phyloP scores from a whole-genome alignment of 2,113 vertebrate genomes.

The Zingel zingel region DNA sequence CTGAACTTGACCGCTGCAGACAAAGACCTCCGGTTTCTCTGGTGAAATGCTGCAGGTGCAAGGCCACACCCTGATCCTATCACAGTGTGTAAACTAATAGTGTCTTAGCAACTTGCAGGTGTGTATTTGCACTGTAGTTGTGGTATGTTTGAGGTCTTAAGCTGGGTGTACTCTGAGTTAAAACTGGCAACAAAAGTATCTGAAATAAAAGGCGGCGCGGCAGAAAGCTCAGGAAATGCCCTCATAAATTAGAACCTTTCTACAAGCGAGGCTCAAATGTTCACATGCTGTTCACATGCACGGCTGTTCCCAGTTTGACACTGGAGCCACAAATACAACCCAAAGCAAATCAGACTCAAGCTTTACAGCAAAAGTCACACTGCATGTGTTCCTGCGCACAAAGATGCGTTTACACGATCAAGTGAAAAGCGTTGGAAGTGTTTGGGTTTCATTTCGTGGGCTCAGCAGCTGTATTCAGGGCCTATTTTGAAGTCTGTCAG shows the following conservation, averaged over 20 bases:
- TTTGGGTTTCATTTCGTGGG: conserved; percentile 22
- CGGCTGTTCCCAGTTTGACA: background rate
- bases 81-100: background rate
- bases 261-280: background rate
- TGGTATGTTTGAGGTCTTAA: background rate
- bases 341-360: background rate
- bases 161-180: too few relatives aligned
- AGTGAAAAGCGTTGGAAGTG: background rate
- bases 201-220: background rate
- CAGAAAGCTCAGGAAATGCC: background rate
- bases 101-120: background rate
- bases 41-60: background rate
- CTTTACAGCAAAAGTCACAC: background rate
- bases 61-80: conserved; percentile 24
- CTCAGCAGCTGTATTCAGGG: conserved; percentile 28
- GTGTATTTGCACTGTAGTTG: background rate
- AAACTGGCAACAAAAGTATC: background rate
- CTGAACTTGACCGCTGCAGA: conserved; percentile 60
- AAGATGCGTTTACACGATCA: too few relatives aligned
- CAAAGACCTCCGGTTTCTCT: conserved; percentile 6
- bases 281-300: background rate
- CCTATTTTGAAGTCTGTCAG: background rate
- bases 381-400: background rate
- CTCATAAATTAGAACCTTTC: background rate
- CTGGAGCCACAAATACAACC: background rate